Conservation (phyloP, 2,888 invertebrate genomes). For the Blastobasis adustella region DNA sequence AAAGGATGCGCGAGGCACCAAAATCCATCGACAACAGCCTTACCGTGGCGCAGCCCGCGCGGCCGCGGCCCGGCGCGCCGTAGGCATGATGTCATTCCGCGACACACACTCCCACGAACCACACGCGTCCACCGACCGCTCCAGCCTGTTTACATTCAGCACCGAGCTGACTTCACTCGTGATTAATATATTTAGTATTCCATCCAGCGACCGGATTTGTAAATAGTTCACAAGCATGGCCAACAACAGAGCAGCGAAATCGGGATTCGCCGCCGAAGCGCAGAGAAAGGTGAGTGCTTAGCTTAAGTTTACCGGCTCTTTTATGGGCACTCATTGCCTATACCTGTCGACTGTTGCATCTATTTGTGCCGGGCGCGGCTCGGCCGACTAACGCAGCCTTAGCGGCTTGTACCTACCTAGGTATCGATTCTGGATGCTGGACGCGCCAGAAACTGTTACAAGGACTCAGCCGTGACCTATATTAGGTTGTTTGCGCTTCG, state of each 20-base stretch:
- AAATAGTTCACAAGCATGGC: conserved; percentile 77
- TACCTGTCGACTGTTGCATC: no score
- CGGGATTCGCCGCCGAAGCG: conserved; percentile 97
- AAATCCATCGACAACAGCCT: no score
- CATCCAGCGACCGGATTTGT: conserved; percentile 16
- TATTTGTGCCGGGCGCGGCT: no score
- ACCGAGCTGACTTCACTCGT: conserved; percentile 48
- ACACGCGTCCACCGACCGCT: conserved; percentile 40
- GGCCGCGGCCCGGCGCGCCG: conserved; percentile 25
- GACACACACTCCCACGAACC: conserved; percentile 61
- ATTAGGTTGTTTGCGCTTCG: conserved; percentile 21
- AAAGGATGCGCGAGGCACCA: no score
- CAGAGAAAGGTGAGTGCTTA: conserved; percentile 88
- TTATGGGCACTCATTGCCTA: neutral
- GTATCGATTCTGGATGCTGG: conserved; percentile 66
- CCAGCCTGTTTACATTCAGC: conserved; percentile 63
- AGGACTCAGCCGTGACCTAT: conserved; percentile 64
- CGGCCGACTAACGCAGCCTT: no score
- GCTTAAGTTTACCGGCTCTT: neutral
- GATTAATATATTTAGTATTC: conserved; percentile 5
- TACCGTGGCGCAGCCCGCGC: conserved; percentile 25
- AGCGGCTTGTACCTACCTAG: neutral
- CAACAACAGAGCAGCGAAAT: conserved; percentile 88
- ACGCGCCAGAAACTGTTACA: conserved; percentile 54
- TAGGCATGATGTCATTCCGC: conserved; percentile 66